Conservation (phyloP, 2,113 vertebrate species). For the Corythornis vintsioides region DNA sequence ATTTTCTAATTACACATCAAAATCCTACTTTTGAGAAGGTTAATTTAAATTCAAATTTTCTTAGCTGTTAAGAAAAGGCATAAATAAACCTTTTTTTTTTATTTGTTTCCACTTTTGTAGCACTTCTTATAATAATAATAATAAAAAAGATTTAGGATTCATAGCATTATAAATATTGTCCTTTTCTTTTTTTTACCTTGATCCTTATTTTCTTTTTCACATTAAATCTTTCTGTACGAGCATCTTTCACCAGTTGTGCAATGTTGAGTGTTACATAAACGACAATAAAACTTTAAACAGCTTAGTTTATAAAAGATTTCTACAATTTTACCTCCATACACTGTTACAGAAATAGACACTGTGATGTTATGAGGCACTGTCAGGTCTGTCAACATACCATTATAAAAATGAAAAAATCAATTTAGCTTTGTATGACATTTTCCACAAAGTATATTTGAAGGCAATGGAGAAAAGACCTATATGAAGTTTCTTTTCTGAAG, state of each 20-base stretch:
- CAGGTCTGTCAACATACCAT: background rate
- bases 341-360: background rate
- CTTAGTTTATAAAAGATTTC: background rate
- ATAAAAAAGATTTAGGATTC: background rate
- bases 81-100: background rate
- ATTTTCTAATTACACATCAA: background rate
- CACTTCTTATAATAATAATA: background rate
- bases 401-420: background rate
- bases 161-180: background rate
- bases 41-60: background rate
- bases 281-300: background rate
- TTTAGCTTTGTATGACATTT: background rate
- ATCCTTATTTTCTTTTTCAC: background rate
- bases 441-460: background rate
- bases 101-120: background rate
- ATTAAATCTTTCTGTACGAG: background rate
- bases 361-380: background rate
- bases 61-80: background rate
- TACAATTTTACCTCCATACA: background rate
- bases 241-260: background rate
- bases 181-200: background rate
- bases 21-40: background rate
- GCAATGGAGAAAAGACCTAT: background rate
- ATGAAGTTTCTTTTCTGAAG: background rate
- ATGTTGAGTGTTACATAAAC: background rate